Evolutionary conservation across 1,140 invertebrate species (phyloP), one percentile per base, ranked within the genome.

Genomic region (Metopolophium dirhodum): DNA sequence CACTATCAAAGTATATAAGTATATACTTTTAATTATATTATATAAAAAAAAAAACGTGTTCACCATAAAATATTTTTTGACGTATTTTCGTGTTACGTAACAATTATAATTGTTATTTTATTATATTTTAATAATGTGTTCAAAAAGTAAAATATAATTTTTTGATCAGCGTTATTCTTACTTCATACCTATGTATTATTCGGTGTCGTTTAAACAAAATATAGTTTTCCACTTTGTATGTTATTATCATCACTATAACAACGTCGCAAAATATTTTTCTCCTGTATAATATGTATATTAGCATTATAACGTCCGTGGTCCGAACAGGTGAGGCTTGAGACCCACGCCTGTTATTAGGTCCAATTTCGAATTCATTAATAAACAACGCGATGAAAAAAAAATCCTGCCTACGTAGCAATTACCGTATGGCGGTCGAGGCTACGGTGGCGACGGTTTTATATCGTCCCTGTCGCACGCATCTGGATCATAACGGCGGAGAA

Each of bases 271-370:
- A 49, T 35, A 49, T 51, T 88, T 49, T n/a, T n/a, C 18, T 49
- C 47, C 45, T 18, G 51, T 22, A 49, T 49, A n/a, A 87, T n/a
- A n/a, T n/a, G 45, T 87, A 54, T 54, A 54, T 54, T 49, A 87
- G 4, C 1, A 87, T 87, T 49, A 49, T 49, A 47, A 49, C 23
- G 30, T 47, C 11, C 14, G 18, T 49, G n/a, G 47, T 88, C 18
- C 22, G 23, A 47, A 35, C 87, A 83, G 57, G 90, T n/a, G 57
- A 49, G 90, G 41, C 35, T 37, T 37, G 7, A 92, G 49, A 26
- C 91, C 91, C 68, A 92, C 91, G 68, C 22, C 41, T 35, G 68
- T 83, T 92, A 92, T 82, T 92, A 83, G 47, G 91, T 83, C 47
- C 77, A 47, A 83, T 83, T 92, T 92, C 9, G 47, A 83, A 92